phyloP scores from a whole-genome alignment of 2,888 invertebrate genomes.

The Lasioglossum oenotherae region DNA sequence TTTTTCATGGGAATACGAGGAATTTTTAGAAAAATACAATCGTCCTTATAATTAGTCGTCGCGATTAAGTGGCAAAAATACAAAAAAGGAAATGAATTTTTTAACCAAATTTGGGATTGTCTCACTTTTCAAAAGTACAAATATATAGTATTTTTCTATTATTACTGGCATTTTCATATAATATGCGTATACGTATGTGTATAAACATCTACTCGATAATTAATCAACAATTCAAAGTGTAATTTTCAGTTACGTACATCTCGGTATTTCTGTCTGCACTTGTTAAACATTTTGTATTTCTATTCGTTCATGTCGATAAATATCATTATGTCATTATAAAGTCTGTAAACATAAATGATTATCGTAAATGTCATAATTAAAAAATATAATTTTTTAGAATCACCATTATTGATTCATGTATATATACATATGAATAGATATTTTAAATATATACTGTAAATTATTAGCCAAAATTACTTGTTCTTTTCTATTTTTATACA shows the following conservation, averaged over 20 bases:
- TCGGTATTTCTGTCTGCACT: background rate
- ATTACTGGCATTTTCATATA: slow-evolving; percentile 25
- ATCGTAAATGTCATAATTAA: background rate
- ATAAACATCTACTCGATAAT: slow-evolving; percentile 16
- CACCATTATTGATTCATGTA: background rate
- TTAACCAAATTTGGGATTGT: slow-evolving; percentile 20
- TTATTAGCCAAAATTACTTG: slow-evolving; percentile 1
- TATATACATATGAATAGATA: background rate
- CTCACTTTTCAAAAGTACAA: slow-evolving; percentile 50
- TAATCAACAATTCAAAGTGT: background rate
- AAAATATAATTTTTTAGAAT: background rate
- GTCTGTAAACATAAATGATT: background rate
- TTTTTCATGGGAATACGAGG: background rate
- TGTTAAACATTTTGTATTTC: background rate
- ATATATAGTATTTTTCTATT: slow-evolving; percentile 56
- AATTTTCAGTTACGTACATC: background rate
- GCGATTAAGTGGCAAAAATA: slow-evolving; percentile 13
- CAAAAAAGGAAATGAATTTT: slow-evolving; percentile 17
- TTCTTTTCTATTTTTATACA: slow-evolving; percentile 17
- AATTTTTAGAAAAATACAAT: slow-evolving; percentile 27
- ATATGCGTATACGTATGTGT: slow-evolving; percentile 1
- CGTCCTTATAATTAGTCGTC: slow-evolving; percentile 43
- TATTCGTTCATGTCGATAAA: background rate
- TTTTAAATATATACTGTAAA: slow-evolving; percentile 11
- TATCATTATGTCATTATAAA: slow-evolving; percentile 4